Percentiles rank a stretch among this genome's conserved stretches.
These are phyloP conservation scores for Andrena bucephala DNA, from an alignment of 2,888 invertebrate species.

Conservation along the genomic window DNA sequence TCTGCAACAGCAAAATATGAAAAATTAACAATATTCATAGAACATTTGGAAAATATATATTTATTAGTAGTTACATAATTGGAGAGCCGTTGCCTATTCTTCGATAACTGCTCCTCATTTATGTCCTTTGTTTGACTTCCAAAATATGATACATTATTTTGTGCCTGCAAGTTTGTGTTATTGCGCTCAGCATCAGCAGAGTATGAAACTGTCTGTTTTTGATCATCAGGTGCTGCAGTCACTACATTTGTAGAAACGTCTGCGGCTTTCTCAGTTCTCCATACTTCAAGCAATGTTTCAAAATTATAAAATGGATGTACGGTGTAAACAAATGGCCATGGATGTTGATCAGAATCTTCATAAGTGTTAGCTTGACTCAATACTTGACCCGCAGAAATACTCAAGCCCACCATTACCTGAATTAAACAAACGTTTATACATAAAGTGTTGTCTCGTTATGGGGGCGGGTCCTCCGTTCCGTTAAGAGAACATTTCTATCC, in stretches of 20 bases:
- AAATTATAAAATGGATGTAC: conserved; percentile 70
- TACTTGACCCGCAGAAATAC: conserved; percentile 44
- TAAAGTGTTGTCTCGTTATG: background rate
- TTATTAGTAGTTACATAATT: conserved; percentile 45
- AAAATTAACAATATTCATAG: background rate
- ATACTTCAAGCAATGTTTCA: conserved; percentile 62
- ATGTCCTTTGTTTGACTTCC: conserved; percentile 28
- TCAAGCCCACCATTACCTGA: conserved; percentile 53
- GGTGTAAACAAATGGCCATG: conserved; percentile 68
- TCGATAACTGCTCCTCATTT: conserved; percentile 40
- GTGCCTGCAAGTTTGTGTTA: conserved; percentile 32
- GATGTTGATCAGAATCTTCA: conserved; percentile 59
- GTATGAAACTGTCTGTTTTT: conserved; percentile 28
- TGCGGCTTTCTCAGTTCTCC: conserved; percentile 55
- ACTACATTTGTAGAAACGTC: conserved; percentile 44
- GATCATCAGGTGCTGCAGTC: conserved; percentile 20
- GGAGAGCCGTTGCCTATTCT: conserved; percentile 29
- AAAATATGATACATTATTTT: conserved; percentile 41
- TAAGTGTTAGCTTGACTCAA: conserved; percentile 47
- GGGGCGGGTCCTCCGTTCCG: too few species aligned
- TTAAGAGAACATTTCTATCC: too few species aligned
- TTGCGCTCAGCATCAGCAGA: conserved; percentile 39
- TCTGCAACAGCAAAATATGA: conserved; percentile 39
- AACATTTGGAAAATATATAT: background rate
- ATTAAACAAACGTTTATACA: conserved; percentile 17